A percentile compares a stretch with the other conserved stretches of the same genome.
Conservation (phyloP, 2,888 invertebrate species). For the Philereme vetulata region DNA sequence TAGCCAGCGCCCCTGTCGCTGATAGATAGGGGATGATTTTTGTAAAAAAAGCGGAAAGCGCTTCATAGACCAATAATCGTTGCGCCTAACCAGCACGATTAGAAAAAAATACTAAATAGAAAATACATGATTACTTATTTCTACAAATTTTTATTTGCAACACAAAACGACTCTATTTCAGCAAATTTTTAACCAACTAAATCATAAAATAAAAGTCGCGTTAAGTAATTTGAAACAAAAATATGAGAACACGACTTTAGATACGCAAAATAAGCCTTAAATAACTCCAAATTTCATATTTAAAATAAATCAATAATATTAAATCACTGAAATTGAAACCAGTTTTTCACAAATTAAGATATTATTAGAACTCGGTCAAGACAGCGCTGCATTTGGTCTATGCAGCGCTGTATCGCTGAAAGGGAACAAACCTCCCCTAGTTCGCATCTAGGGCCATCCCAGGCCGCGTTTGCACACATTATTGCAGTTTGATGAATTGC, state of each 20-base stretch:
- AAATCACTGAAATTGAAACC: too few relatives aligned
- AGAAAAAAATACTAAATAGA: background rate
- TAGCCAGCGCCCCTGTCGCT: conserved; percentile 57
- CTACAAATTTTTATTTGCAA: too few relatives aligned
- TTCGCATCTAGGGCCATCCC: conserved; percentile 64
- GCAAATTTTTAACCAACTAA: too few relatives aligned
- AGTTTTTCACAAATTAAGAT: too few relatives aligned
- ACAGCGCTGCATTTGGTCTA: conserved; percentile 45
- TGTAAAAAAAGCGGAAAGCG: conserved; percentile 61
- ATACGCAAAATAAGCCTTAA: too few relatives aligned
- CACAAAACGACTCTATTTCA: too few relatives aligned
- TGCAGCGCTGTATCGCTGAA: conserved; percentile 59
- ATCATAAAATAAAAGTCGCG: too few relatives aligned
- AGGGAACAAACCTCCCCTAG: conserved; percentile 55
- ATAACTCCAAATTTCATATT: too few relatives aligned
- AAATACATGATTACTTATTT: background rate
- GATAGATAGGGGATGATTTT: conserved; percentile 72
- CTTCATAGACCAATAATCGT: conserved; percentile 60
- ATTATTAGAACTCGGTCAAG: conserved; percentile 15
- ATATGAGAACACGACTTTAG: too few relatives aligned
- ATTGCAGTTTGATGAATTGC: conserved; percentile 76
- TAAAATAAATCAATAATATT: too few relatives aligned
- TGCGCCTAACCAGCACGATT: conserved; percentile 16
- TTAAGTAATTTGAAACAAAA: too few relatives aligned
- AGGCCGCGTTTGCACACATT: conserved; percentile 68